Evolutionary conservation across 2,888 invertebrate species (phyloP).

Genomic region (Pollenia labialis): DNA sequence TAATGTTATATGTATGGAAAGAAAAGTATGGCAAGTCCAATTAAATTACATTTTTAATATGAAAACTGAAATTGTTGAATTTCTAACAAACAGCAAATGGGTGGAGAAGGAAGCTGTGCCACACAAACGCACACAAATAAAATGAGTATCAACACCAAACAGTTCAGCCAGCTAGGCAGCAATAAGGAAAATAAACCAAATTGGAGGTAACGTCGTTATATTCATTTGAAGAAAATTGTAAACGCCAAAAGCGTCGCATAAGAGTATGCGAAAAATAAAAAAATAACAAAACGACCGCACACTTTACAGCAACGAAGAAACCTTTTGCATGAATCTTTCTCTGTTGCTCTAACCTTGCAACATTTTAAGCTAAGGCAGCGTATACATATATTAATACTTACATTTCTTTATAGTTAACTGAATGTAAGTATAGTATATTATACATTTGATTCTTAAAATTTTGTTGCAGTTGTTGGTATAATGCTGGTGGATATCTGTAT

Average conservation of each 20-base stretch:
- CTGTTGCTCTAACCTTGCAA: conserved; percentile 35
- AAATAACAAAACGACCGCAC: conserved; percentile 73
- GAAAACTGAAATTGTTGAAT: conserved; percentile 66
- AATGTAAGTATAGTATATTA: conserved; percentile 41
- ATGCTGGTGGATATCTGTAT: conserved; percentile 61
- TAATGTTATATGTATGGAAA: conserved; percentile 1
- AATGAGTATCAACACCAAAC: conserved; percentile 8
- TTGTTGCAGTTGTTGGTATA: conserved; percentile 26
- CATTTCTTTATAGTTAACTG: no score
- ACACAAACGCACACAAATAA: conserved; percentile 29
- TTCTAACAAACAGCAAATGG: conserved; percentile 69
- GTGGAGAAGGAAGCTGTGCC: conserved; percentile 67
- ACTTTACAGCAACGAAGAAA: conserved; percentile 44
- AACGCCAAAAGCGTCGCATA: conserved; percentile 72
- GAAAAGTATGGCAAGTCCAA: conserved; percentile 60
- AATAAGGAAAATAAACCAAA: conserved; percentile 41
- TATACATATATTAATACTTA: no score
- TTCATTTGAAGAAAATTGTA: conserved; percentile 70
- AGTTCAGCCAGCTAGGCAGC: conserved; percentile 8
- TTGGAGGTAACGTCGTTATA: conserved; percentile 48
- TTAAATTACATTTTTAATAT: conserved; percentile 71
- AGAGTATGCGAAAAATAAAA: conserved; percentile 49
- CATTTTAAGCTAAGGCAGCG: not conserved
- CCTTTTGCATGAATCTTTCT: conserved; percentile 24
- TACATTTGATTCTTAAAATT: conserved; percentile 54